Conservation (phyloP, 2,113 vertebrate species). For the Nymphicus hollandicus region DNA sequence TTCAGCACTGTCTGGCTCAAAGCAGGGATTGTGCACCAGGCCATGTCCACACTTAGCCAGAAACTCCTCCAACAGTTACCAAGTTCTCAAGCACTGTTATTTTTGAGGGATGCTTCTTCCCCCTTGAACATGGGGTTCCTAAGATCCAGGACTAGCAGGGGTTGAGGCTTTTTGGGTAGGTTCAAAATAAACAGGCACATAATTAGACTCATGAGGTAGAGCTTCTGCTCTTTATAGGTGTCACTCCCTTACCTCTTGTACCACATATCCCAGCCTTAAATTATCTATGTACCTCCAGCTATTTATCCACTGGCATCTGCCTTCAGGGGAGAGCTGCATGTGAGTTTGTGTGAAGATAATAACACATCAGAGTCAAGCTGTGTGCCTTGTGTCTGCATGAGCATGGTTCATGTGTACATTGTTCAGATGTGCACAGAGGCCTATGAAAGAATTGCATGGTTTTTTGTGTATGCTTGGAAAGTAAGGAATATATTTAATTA, state of each 20-base stretch:
- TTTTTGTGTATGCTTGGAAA: not conserved
- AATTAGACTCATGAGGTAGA: not conserved
- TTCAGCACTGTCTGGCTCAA: no score
- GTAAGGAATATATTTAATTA: not conserved
- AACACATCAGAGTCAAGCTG: not conserved
- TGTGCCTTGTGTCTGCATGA: not conserved
- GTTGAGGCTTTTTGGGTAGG: accelerated
- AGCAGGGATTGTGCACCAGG: no score
- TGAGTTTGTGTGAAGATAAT: not conserved
- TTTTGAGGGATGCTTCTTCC: not conserved
- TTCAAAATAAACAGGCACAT: not conserved
- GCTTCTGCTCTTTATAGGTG: not conserved
- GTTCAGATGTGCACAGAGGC: not conserved
- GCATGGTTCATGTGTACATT: not conserved
- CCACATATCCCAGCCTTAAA: not conserved
- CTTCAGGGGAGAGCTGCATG: not conserved
- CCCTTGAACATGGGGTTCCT: not conserved
- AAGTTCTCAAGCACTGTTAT: not conserved
- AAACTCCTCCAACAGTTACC: no score
- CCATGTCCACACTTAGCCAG: no score
- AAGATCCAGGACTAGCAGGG: not conserved
- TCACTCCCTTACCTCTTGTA: not conserved
- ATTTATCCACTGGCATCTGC: not conserved
- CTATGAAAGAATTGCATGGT: accelerated
- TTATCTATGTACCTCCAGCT: not conserved